Base-by-base conservation (phyloP, 2,113 vertebrate species). In the Sarotherodon lohbergeri region DNA sequence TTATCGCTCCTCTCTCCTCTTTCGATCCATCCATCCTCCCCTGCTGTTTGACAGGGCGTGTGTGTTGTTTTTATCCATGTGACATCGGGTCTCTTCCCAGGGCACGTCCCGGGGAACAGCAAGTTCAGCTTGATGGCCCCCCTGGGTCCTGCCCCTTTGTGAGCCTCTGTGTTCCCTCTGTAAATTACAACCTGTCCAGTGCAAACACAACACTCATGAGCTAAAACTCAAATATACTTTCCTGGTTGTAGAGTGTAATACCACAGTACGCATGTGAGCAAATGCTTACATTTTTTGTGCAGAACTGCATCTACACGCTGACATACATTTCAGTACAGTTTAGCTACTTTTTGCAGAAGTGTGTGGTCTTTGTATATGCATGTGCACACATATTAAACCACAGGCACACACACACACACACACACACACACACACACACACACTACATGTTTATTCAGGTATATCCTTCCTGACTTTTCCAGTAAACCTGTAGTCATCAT, bases 361-460 rank as follows among this genome's bases (percentile, higher is more conserved):
- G 6, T 59, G 71, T 46, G 73, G 43, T 68, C 19, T 82, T 57
- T 19, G 41, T 22, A 52, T 14, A 24, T 11, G 14, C 46, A 76
- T n/a, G 5, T 22, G 17, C 32, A 24, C 4, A 43, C 22, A 43
- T 14, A 16, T 61, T 61, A 34, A 39, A 36, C 10, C 34, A 39
- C 41, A 52, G 6, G 6, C 41, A 8, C 68, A 29, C 55, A 13
- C 17, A 19, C 43, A 43, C 5, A 7, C 48, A 9, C 71, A 22
- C 12, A 2, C 27, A 17, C 73, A 11, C n/a, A 63, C 73, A 11
- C n/a, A 63, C 12, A 27, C 12, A 22, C 63, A 73, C 86, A 66
- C 56, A 80, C 61, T 87, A 84, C 90, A 82, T 96, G 96, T 96
- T 96, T 96, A 93, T 96, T 96, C 96, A 96, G 96, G 94, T 96